A percentile compares a stretch with the other conserved stretches of the same genome.
Conservation (phyloP, 2,888 invertebrate genomes). For the Sialis lutaria region DNA sequence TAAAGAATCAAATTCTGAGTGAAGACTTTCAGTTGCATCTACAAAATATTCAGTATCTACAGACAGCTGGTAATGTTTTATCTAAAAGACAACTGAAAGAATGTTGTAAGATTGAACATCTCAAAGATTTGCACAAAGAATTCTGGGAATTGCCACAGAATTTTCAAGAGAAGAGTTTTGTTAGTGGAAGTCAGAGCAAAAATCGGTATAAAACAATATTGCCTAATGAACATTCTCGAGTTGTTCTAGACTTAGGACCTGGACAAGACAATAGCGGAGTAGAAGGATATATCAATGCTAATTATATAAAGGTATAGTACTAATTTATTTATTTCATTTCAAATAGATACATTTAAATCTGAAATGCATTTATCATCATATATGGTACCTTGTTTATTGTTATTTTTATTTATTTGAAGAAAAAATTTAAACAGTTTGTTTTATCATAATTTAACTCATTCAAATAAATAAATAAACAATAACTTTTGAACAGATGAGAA, state of each 20-base stretch:
- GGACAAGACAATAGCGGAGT: constrained; percentile 22
- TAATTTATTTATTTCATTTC: no score
- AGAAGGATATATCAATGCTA: constrained; percentile 83
- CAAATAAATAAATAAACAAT: no score
- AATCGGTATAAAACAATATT: constrained; percentile 82
- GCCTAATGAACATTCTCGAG: constrained; percentile 76
- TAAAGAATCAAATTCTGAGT: constrained; percentile 25
- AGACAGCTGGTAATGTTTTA: constrained; percentile 48
- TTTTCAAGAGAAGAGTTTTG: constrained; percentile 76
- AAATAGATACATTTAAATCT: no score
- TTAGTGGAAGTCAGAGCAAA: constrained; percentile 75
- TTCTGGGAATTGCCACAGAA: constrained; percentile 92
- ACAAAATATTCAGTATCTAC: constrained; percentile 54
- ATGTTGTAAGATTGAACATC: constrained; percentile 16
- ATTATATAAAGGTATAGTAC: constrained; percentile 62
- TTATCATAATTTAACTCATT: no score
- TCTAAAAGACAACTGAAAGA: constrained; percentile 38
- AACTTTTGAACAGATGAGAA: no score
- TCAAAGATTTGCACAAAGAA: constrained; percentile 49
- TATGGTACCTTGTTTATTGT: no score
- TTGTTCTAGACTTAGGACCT: constrained; percentile 43
- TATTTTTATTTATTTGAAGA: no score
- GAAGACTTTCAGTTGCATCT: constrained; percentile 55
- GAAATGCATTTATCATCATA: no score
- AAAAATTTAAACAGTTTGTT: no score